These are phyloP conservation scores for Spodoptera litura DNA, from an alignment of 1,140 invertebrate species.

Conservation along the genomic window DNA sequence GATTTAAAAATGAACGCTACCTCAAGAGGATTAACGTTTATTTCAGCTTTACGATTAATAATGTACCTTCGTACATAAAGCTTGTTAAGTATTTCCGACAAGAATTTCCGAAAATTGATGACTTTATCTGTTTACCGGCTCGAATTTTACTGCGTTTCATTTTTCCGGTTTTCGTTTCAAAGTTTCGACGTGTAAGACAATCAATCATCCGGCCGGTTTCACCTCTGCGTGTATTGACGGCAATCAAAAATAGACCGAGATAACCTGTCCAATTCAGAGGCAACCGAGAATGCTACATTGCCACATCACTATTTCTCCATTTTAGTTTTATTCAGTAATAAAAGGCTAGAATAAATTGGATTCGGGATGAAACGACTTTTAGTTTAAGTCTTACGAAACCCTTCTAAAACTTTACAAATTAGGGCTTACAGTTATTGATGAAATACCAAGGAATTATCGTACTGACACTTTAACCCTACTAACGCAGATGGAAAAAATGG, in stretches of 20 bases:
- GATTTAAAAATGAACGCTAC: conserved; percentile 1
- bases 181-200: neutral
- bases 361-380: conserved; percentile 1
- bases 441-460: neutral
- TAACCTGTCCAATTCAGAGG: conserved; percentile 15
- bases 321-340: neutral
- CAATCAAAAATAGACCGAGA: conserved; percentile 11
- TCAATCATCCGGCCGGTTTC: neutral
- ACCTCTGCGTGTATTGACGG: neutral
- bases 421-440: neutral
- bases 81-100: neutral
- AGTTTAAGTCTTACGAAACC: neutral
- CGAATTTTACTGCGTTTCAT: neutral
- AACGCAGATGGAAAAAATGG: neutral
- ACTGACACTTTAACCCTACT: neutral
- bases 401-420: neutral
- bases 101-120: neutral
- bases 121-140: too few relatives aligned
- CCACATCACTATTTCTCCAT: conserved; percentile 13
- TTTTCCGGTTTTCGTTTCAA: neutral
- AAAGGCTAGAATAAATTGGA: conserved; percentile 9
- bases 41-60: neutral
- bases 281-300: neutral
- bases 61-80: neutral
- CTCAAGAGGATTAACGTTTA: neutral